phyloP scores from a whole-genome alignment of 1,140 invertebrate genomes.

The Amyelois transitella region DNA sequence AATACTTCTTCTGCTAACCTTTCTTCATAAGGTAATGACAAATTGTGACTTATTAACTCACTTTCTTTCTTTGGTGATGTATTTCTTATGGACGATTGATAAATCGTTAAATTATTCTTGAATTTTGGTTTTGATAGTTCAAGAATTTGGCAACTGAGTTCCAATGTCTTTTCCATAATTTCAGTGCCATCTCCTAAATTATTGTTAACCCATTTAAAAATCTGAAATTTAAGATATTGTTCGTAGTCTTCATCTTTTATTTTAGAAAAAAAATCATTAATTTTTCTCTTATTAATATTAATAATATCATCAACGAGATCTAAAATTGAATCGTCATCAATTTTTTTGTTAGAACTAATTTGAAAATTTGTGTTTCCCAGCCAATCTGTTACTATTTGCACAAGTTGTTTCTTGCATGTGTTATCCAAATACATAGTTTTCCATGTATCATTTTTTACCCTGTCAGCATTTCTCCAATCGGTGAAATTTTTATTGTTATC shows the following conservation, averaged over 20 bases:
- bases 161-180: neutral
- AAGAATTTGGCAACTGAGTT: neutral
- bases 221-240: neutral
- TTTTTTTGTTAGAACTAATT: neutral
- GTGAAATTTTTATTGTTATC: neutral
- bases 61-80: neutral
- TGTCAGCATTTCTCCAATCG: neutral
- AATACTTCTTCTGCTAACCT: slow-evolving; percentile 7
- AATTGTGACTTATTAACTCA: neutral
- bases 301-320: neutral
- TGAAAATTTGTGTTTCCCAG: neutral
- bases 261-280: neutral
- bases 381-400: neutral
- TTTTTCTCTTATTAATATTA: neutral
- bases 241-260: neutral
- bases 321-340: neutral
- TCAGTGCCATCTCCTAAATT: neutral
- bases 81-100: neutral
- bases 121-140: neutral
- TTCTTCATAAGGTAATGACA: neutral
- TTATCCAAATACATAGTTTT: neutral
- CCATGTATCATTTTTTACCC: neutral
- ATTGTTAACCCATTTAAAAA: neutral
- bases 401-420: neutral
- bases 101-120: neutral